phyloP scores from a whole-genome alignment of 2,113 vertebrate genomes.

The Caranx melampygus region DNA sequence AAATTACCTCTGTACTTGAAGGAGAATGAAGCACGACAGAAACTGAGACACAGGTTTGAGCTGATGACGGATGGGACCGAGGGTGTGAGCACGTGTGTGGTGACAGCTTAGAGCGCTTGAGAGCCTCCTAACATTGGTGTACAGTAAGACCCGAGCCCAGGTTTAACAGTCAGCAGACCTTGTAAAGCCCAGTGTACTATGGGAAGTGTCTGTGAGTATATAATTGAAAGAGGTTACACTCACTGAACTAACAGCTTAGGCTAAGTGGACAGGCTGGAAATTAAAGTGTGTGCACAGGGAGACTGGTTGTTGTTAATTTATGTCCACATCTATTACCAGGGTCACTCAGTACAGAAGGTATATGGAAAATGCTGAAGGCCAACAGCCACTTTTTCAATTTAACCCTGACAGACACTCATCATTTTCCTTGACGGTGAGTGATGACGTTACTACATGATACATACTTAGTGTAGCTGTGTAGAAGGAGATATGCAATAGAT shows the following conservation, averaged over 20 bases:
- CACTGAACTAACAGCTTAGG: slow-evolving; percentile 14
- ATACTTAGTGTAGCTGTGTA: background rate
- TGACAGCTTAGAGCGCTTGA: slow-evolving; percentile 12
- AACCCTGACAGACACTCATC: slow-evolving; percentile 7
- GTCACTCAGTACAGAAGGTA: background rate
- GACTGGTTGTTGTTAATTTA: slow-evolving; percentile 3
- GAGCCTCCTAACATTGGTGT: background rate
- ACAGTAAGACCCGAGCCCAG: slow-evolving; percentile 15
- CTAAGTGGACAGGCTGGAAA: slow-evolving; percentile 20
- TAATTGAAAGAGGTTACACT: slow-evolving; percentile 43
- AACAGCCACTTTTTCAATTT: slow-evolving; percentile 1
- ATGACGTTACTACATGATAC: slow-evolving; percentile 15
- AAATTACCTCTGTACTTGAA: slow-evolving; percentile 30
- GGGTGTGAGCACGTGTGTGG: background rate
- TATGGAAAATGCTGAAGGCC: background rate
- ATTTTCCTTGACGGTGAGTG: slow-evolving; percentile 5
- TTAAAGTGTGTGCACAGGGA: background rate
- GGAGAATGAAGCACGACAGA: slow-evolving; percentile 7
- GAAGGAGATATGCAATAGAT: background rate
- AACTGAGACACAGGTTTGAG: slow-evolving; percentile 10
- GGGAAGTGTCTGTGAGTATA: slow-evolving; percentile 20
- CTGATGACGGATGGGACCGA: background rate
- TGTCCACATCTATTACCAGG: slow-evolving; percentile 11
- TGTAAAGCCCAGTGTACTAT: slow-evolving; percentile 21
- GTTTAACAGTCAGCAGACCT: slow-evolving; percentile 31